phyloP scores from a whole-genome alignment of 2,113 vertebrate species.

The Microtus pennsylvanicus region DNA sequence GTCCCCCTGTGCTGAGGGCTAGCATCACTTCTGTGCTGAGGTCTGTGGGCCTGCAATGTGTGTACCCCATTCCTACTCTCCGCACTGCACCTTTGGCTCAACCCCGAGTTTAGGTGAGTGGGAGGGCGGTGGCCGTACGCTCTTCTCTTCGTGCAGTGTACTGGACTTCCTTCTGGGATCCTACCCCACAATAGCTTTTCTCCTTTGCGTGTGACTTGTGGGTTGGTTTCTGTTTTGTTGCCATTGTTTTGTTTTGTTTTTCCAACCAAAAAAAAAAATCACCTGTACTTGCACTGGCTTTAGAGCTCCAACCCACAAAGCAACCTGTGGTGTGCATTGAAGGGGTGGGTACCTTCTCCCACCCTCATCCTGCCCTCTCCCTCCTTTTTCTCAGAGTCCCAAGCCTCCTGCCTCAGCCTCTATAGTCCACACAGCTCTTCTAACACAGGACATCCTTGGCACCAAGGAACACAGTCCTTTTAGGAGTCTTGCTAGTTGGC shows the following conservation, averaged over 20 bases:
- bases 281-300: neutral
- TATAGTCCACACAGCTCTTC: neutral
- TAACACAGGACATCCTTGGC: neutral
- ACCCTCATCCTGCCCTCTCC: neutral
- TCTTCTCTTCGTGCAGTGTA: neutral
- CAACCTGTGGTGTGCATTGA: neutral
- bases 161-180: neutral
- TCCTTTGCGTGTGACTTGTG: neutral
- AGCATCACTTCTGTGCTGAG: neutral
- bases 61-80: neutral
- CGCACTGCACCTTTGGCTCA: neutral
- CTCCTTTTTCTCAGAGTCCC: neutral
- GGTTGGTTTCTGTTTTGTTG: neutral
- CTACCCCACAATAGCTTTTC: neutral
- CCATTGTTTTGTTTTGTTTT: neutral
- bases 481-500: neutral
- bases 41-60: neutral
- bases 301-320: neutral
- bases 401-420: neutral
- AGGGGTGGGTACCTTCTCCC: neutral
- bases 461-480: neutral
- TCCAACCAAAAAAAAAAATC: neutral
- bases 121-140: neutral
- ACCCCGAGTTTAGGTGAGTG: neutral
- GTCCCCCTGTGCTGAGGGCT: too few relatives aligned